These are phyloP conservation scores for Orthosia gracilis DNA, from an alignment of 2,888 invertebrate genomes.

Conservation along the genomic window DNA sequence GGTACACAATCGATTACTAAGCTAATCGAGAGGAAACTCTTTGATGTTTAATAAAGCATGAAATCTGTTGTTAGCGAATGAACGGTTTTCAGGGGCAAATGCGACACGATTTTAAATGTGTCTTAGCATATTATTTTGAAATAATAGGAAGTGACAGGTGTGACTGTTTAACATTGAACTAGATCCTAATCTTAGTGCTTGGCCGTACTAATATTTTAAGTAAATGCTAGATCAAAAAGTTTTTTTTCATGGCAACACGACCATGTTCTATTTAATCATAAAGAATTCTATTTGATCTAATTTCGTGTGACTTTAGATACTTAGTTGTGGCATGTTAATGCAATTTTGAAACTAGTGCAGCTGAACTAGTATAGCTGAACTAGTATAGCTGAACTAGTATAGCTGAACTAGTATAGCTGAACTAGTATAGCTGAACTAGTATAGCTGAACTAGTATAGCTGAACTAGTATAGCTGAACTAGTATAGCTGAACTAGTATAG, in stretches of 20 bases:
- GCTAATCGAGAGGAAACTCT: slow-evolving; percentile 83
- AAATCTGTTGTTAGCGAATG: slow-evolving; percentile 77
- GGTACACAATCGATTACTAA: slow-evolving; percentile 76
- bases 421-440: too few species aligned
- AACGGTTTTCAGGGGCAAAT: slow-evolving; percentile 80
- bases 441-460: too few species aligned
- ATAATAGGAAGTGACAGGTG: slow-evolving; percentile 67
- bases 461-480: too few species aligned
- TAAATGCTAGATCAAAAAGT: slow-evolving; percentile 25
- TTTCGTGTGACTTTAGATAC: neutral
- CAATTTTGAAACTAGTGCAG: neutral
- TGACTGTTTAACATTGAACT: slow-evolving; percentile 62
- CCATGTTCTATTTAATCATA: slow-evolving; percentile 16
- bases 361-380: too few species aligned
- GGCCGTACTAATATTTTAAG: slow-evolving; percentile 15
- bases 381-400: too few species aligned
- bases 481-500: too few species aligned
- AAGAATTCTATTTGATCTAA: slow-evolving; percentile 10
- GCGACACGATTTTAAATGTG: slow-evolving; percentile 54
- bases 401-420: too few species aligned
- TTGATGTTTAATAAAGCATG: slow-evolving; percentile 81
- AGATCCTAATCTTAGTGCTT: slow-evolving; percentile 48
- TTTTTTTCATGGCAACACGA: slow-evolving; percentile 1
- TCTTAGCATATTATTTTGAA: slow-evolving; percentile 47
- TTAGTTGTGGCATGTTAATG: slow-evolving; percentile 10